Evolutionary conservation across 1,140 invertebrate species (phyloP), one percentile per base, ranked within the genome.

Genomic region (Callitettix versicolor): DNA sequence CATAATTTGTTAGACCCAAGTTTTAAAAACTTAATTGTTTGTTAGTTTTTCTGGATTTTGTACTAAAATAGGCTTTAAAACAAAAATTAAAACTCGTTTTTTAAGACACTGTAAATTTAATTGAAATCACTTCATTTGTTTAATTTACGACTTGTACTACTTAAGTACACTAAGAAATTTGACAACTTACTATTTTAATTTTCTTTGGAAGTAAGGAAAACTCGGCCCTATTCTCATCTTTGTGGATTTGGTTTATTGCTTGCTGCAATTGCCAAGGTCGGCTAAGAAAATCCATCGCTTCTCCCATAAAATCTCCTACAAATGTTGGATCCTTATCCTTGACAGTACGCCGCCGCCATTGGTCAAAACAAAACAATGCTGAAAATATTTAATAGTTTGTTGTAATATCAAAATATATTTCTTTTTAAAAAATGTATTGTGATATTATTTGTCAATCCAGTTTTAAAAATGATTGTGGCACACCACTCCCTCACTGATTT

Each of bases 141-240:
- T n/a, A n/a, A n/a, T n/a, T n/a, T n/a, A n/a, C n/a, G n/a, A n/a
- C n/a, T n/a, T n/a, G n/a, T n/a, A n/a, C n/a, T n/a, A n/a, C n/a
- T n/a, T n/a, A n/a, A n/a, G n/a, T n/a, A n/a, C n/a, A n/a, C n/a
- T n/a, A n/a, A 49, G 14, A 46, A 9, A 33, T 15, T 14, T n/a
- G 11, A 9, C n/a, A 38, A 69, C 74, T 71, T 70, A 86, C 85
- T 64, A 84, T 76, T 75, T 86, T 82, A 7, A 88, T 82, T 73
- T 88, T 88, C 63, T 87, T 86, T 1, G 86, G 86, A 34, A 83
- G 78, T 15, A 88, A 76, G 0, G 85, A 86, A 64, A 88, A 88
- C 42, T 77, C 76, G 1, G 81, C 79, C 64, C 78, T 80, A 53
- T 85, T 76, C 20, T 69, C 68, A 4, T 71, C 59, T 1, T 43